Conservation (phyloP, 1,140 invertebrate genomes). For the Macrocentrus cingulum region DNA sequence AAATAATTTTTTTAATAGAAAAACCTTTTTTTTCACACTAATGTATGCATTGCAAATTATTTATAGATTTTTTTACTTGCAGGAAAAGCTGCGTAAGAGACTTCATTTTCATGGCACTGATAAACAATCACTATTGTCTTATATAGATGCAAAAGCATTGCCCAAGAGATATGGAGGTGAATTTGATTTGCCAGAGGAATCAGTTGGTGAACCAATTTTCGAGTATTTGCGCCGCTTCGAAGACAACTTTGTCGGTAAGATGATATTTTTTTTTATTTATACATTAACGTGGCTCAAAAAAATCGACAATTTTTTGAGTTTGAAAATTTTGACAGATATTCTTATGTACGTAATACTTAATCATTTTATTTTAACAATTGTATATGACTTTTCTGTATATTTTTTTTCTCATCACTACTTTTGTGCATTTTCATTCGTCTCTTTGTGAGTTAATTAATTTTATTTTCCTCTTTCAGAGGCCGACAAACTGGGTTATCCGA, state of each 20-base stretch:
- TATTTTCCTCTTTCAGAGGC: conserved; percentile 29
- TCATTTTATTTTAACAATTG: too few relatives aligned
- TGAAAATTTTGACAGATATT: too few relatives aligned
- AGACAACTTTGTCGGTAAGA: conserved; percentile 61
- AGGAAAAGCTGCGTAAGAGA: conserved; percentile 64
- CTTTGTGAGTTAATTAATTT: too few relatives aligned
- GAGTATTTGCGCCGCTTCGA: conserved; percentile 61
- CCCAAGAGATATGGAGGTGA: conserved; percentile 73
- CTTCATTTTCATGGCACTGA: conserved; percentile 77
- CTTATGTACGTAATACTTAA: too few relatives aligned
- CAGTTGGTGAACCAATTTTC: conserved; percentile 55
- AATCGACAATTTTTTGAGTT: too few relatives aligned
- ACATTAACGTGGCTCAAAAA: too few relatives aligned
- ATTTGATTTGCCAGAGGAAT: conserved; percentile 56
- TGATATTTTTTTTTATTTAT: not conserved
- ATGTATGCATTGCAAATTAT: not conserved
- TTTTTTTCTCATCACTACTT: too few relatives aligned
- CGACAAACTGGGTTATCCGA: conserved; percentile 21
- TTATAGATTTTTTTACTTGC: conserved; percentile 24
- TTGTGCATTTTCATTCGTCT: too few relatives aligned
- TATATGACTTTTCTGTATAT: too few relatives aligned
- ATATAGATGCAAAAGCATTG: conserved; percentile 66
- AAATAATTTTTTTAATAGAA: too few relatives aligned
- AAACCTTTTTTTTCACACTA: too few relatives aligned
- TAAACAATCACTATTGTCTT: conserved; percentile 63